phyloP scores from a whole-genome alignment of 2,888 invertebrate species.

The Andrena fulva region DNA sequence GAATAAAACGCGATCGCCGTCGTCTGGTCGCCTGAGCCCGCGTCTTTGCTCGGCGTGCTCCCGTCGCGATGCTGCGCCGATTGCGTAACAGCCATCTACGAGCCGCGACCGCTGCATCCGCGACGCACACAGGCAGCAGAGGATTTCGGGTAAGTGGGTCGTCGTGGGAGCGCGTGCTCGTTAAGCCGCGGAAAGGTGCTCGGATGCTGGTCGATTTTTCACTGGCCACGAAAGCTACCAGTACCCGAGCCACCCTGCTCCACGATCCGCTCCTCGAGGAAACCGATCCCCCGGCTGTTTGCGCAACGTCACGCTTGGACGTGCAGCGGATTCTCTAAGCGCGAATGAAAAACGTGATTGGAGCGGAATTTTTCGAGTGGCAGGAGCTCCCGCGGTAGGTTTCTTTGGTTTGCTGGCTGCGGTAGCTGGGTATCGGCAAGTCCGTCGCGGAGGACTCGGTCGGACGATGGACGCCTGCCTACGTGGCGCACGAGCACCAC shows the following conservation, averaged over 20 bases:
- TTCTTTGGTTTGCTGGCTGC: too few relatives aligned
- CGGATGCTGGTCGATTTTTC: background rate
- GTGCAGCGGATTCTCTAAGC: background rate
- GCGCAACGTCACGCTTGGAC: constrained; percentile 38
- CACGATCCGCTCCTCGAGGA: background rate
- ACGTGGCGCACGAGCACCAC: constrained; percentile 18
- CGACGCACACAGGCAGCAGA: constrained; percentile 39
- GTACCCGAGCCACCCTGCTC: background rate
- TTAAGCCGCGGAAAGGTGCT: constrained; percentile 19
- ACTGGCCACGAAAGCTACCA: too few relatives aligned
- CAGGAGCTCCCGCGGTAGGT: too few relatives aligned
- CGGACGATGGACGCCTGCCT: constrained; percentile 14
- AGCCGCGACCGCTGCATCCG: constrained; percentile 19
- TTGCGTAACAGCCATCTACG: constrained; percentile 66
- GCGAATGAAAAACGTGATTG: constrained; percentile 2
- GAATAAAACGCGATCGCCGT: constrained; percentile 75
- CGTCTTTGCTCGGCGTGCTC: constrained; percentile 38
- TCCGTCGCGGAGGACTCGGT: constrained; percentile 2
- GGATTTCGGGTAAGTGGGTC: constrained; percentile 73
- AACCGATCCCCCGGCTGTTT: constrained; percentile 13
- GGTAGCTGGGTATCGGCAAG: constrained; percentile 22
- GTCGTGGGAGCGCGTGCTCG: constrained; percentile 13
- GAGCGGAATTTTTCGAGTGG: background rate
- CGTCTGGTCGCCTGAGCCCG: constrained; percentile 25
- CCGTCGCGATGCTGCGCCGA: constrained; percentile 40